Evolutionary conservation across 2,797 vertebrate species (phyloP).

Genomic region (Cryptoprocta ferox): DNA sequence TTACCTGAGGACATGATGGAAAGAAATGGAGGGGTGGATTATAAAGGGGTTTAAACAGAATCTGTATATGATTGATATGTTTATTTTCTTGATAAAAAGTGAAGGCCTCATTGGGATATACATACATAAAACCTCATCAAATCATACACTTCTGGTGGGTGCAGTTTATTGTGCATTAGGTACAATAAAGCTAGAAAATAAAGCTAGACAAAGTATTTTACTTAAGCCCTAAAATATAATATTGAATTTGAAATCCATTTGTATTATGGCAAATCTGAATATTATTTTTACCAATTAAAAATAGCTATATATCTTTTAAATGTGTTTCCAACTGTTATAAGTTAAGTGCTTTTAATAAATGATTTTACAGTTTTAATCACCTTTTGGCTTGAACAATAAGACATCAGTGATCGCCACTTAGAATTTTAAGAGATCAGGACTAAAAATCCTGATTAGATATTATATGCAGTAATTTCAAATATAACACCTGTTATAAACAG

Average conservation of each 20-base stretch:
- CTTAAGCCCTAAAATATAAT: background rate
- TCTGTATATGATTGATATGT: background rate
- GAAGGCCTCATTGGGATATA: background rate
- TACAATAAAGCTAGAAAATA: background rate
- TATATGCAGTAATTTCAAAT: background rate
- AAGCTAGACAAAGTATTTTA: background rate
- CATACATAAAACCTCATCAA: background rate
- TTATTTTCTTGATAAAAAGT: background rate
- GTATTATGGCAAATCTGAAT: background rate
- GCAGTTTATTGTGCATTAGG: background rate
- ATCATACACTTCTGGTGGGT: background rate
- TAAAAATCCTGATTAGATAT: background rate
- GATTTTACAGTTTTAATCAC: background rate
- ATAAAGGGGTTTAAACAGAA: background rate
- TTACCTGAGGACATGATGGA: background rate
- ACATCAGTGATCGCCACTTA: background rate
- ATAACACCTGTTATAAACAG: background rate
- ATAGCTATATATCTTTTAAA: background rate
- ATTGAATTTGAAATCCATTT: background rate
- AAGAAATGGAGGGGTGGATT: background rate
- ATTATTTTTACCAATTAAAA: background rate
- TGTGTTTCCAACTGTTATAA: background rate
- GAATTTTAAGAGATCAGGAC: background rate
- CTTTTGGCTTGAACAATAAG: background rate
- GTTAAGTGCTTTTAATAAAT: background rate